Conservation (phyloP, 2,797 vertebrate species). For the Hydrolagus colliei region DNA sequence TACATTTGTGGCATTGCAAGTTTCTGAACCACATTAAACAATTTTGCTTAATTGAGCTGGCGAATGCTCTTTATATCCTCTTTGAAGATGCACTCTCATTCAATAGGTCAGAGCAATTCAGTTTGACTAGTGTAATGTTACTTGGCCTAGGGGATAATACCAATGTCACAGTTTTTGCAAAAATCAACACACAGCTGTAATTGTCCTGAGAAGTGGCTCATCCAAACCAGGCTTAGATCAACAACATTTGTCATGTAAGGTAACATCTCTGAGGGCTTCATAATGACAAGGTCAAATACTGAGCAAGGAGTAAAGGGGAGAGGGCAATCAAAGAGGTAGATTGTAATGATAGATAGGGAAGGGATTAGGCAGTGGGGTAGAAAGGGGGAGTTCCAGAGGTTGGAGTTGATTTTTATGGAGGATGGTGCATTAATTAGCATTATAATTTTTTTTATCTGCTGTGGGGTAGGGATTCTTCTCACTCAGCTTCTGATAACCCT, state of each 20-base stretch:
- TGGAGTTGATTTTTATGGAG: no score
- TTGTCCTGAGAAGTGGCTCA: not conserved
- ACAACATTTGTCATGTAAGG: not conserved
- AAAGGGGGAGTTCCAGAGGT: no score
- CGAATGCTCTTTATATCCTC: no score
- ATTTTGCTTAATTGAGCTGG: not conserved
- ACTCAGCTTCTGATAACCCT: no score
- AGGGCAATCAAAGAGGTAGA: no score
- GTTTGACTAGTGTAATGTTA: not conserved
- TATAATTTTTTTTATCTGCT: no score
- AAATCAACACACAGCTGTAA: not conserved
- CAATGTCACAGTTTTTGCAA: not conserved
- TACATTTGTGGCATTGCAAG: not conserved
- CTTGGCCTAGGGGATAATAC: not conserved
- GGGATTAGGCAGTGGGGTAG: no score
- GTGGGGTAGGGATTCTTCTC: no score
- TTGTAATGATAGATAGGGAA: no score
- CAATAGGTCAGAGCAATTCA: not conserved
- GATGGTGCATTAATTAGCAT: no score
- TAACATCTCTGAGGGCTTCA: not conserved
- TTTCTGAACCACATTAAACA: not conserved
- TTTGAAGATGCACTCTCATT: not conserved
- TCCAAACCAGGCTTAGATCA: not conserved
- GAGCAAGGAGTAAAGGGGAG: no score
- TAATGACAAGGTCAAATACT: not conserved